Conservation (phyloP, 2,888 invertebrate species). For the Drosophila atripex region DNA sequence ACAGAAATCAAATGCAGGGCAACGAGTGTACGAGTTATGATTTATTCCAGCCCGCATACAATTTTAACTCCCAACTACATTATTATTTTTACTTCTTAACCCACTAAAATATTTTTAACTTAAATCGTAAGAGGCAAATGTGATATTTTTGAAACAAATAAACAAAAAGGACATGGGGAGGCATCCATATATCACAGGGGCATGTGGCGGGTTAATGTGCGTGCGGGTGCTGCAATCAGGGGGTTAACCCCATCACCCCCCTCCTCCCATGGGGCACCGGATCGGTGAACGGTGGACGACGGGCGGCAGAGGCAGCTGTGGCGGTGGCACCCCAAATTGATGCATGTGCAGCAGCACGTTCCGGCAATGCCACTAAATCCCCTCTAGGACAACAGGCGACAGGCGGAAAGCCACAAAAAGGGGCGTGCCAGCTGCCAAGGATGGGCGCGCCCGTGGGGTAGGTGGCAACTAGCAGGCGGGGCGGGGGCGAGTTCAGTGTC, state of each 20-base stretch:
- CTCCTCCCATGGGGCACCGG: background rate
- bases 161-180: too few species aligned
- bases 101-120: background rate
- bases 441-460: too few species aligned
- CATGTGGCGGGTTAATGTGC: slow-evolving; percentile 19
- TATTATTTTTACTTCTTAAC: background rate
- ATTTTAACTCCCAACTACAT: background rate
- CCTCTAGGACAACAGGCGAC: slow-evolving; percentile 48
- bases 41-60: slow-evolving; percentile 31
- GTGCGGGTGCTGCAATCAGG: background rate
- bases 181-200: background rate
- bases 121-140: background rate
- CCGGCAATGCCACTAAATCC: slow-evolving; percentile 51
- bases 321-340: slow-evolving; percentile 46
- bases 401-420: slow-evolving; percentile 40
- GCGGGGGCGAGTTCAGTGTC: background rate
- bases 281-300: background rate
- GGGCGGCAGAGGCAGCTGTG: slow-evolving; percentile 7
- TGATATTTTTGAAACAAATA: too few species aligned
- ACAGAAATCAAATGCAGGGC: slow-evolving; percentile 52
- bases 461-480: too few species aligned
- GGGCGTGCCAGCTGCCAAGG: slow-evolving; percentile 22
- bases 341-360: slow-evolving; percentile 52
- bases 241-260: too few species aligned
- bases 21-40: slow-evolving; percentile 34